phyloP scores from a whole-genome alignment of 2,797 vertebrate genomes.

The Hapalemur alaotrensis region DNA sequence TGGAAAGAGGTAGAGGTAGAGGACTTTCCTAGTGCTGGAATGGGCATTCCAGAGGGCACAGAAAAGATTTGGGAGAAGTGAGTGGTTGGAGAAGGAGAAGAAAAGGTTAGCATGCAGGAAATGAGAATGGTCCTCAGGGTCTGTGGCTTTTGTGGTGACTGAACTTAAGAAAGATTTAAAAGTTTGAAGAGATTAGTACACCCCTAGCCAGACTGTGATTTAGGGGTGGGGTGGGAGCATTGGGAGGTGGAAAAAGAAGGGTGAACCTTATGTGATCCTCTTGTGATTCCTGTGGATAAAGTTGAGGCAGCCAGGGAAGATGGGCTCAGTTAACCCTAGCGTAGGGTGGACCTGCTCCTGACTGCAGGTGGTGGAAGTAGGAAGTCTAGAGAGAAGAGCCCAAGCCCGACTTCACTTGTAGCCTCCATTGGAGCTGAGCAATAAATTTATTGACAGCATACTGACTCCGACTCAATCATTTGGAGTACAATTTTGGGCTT shows the following conservation, averaged over 20 bases:
- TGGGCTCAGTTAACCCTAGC: not conserved
- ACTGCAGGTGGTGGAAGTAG: accelerated
- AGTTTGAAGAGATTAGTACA: not conserved
- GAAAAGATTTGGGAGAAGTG: not conserved
- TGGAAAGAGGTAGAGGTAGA: not conserved
- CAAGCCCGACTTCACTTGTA: not conserved
- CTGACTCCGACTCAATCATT: not conserved
- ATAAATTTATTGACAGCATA: not conserved
- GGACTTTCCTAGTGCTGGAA: not conserved
- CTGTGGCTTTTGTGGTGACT: not conserved
- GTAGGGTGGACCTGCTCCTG: not conserved
- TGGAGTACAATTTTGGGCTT: not conserved
- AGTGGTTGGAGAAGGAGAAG: not conserved
- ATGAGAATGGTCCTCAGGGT: not conserved
- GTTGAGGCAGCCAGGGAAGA: not conserved
- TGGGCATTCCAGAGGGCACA: not conserved
- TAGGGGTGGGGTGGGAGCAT: not conserved
- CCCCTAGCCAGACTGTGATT: not conserved
- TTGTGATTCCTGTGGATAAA: not conserved
- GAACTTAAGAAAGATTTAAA: not conserved
- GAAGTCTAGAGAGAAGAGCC: not conserved
- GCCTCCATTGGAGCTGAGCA: not conserved
- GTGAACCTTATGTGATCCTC: not conserved
- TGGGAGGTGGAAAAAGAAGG: not conserved
- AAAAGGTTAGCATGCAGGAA: not conserved